These are phyloP conservation scores for Styela plicata DNA, from an alignment of 23 tunicate genomes.

Conservation along the genomic window DNA sequence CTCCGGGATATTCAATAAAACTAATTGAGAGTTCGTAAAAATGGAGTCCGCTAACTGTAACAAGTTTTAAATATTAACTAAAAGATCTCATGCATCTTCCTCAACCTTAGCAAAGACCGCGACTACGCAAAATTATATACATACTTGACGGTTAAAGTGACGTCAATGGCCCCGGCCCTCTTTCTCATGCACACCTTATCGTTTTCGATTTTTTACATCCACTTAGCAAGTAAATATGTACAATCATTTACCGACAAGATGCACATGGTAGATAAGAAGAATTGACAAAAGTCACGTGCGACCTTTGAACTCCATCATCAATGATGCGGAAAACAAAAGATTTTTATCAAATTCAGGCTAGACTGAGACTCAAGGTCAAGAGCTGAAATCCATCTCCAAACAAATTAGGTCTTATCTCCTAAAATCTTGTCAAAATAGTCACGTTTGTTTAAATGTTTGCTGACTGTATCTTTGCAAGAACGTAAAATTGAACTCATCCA, in stretches of 20 bases:
- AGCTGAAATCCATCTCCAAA: not conserved
- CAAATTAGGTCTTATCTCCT: not conserved
- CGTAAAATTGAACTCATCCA: too few species aligned
- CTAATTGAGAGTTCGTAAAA: too few species aligned
- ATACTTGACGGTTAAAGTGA: too few species aligned
- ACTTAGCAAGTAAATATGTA: not conserved
- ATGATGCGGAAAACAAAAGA: not conserved
- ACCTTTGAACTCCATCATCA: not conserved
- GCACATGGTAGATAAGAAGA: not conserved
- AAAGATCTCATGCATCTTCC: not conserved
- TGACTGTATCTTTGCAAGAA: too few species aligned
- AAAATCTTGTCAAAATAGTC: not conserved
- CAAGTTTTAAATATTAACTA: not conserved
- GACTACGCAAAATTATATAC: not conserved
- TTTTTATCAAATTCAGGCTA: not conserved
- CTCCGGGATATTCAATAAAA: too few species aligned
- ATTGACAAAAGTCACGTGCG: not conserved
- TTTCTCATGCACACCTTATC: too few species aligned
- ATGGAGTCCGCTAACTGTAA: too few species aligned
- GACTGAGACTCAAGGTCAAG: not conserved
- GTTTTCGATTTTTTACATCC: not conserved
- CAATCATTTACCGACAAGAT: not conserved
- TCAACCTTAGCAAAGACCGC: not conserved
- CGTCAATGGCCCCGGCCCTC: too few species aligned
- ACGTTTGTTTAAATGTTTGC: too few species aligned